phyloP scores from a whole-genome alignment of 2,888 invertebrate genomes.

The Luffia ferchaultella region DNA sequence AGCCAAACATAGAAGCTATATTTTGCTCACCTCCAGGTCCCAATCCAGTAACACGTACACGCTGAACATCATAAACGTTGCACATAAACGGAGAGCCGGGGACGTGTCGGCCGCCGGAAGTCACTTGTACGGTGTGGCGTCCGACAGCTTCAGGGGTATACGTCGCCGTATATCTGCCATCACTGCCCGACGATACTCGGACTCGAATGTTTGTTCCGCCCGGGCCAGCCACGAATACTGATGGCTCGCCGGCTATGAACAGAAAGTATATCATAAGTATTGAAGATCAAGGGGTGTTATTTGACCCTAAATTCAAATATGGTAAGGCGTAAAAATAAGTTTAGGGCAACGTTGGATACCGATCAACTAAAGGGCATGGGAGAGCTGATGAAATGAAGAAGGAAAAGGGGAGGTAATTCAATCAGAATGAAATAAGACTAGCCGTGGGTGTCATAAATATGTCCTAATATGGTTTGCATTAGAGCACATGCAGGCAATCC shows the following conservation, averaged over 20 bases:
- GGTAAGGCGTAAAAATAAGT: no score
- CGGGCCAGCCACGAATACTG: conserved; percentile 81
- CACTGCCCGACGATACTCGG: conserved; percentile 70
- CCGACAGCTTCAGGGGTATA: conserved; percentile 90
- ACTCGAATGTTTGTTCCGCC: conserved; percentile 83
- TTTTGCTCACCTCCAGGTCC: conserved; percentile 49
- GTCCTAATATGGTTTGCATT: no score
- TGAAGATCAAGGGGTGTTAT: neutral
- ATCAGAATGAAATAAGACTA: no score
- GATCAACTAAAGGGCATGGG: no score
- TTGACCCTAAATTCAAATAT: no score
- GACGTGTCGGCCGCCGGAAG: conserved; percentile 84
- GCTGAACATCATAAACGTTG: conserved; percentile 91
- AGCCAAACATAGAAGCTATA: no score
- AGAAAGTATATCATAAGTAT: neutral
- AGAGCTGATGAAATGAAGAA: no score
- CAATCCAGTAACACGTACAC: conserved; percentile 76
- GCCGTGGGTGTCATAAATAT: no score
- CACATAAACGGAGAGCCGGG: conserved; percentile 93
- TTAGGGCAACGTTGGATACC: no score
- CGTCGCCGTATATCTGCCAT: conserved; percentile 76
- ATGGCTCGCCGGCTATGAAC: conserved; percentile 67
- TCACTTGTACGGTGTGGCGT: conserved; percentile 83
- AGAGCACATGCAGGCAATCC: no score
- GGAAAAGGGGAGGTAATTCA: no score